Evolutionary conservation across 2,888 invertebrate species (phyloP).

Genomic region (Acronicta aceris): DNA sequence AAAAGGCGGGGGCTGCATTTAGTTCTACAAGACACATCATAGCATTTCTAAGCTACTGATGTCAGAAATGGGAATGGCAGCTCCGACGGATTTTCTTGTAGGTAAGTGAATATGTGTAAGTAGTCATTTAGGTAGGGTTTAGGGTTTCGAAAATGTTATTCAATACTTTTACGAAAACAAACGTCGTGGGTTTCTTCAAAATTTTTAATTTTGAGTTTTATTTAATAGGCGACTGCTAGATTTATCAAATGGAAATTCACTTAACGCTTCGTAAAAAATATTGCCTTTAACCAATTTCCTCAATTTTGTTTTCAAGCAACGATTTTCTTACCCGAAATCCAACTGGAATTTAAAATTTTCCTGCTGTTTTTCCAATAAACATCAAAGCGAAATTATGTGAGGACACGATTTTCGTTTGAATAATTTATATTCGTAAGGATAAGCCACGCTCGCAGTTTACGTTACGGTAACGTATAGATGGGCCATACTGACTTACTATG

Average conservation of each 20-base stretch:
- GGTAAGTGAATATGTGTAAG: too few species aligned
- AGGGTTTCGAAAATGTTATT: too few species aligned
- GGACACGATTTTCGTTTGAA: constrained; percentile 51
- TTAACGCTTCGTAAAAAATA: neutral
- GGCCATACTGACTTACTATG: constrained; percentile 34
- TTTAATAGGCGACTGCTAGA: too few species aligned
- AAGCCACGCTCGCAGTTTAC: constrained; percentile 54
- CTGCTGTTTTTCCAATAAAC: constrained; percentile 34
- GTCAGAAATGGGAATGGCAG: too few species aligned
- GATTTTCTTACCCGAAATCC: constrained; percentile 10
- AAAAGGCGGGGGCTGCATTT: too few species aligned
- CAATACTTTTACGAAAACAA: too few species aligned
- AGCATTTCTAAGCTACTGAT: too few species aligned
- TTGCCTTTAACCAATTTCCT: constrained; percentile 12
- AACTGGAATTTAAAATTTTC: constrained; percentile 10
- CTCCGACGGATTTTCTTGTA: too few species aligned
- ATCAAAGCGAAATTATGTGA: constrained; percentile 57
- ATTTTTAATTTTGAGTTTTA: too few species aligned
- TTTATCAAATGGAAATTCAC: neutral
- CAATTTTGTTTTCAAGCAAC: constrained; percentile 7
- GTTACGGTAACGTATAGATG: constrained; percentile 48
- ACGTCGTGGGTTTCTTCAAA: too few species aligned
- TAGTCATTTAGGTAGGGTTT: too few species aligned
- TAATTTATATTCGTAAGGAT: constrained; percentile 55
- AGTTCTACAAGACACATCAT: too few species aligned